Evolutionary conservation across 2,113 vertebrate genomes (phyloP), one percentile per base, ranked within the genome.

Genomic region (Bostrychus sinensis): DNA sequence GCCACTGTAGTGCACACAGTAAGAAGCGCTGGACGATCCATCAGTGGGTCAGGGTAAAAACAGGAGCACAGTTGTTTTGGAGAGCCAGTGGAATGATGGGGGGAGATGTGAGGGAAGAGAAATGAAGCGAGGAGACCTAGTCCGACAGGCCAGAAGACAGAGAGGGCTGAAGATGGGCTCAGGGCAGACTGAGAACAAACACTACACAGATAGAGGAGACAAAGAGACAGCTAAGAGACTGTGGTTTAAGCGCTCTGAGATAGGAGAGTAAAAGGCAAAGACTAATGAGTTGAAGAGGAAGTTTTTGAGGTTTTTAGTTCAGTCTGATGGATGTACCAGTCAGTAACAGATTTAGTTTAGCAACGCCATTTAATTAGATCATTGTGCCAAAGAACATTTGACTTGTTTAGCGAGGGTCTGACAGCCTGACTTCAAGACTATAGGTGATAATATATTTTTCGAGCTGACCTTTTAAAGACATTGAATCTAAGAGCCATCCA

Each of bases 191-290:
- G 37, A 46, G 57, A 68, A 77, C 66, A 70, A 66, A 51, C 48
- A 58, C 16, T 28, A 51, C 41, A 59, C 56, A 59, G 50, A 65
- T 25, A 7, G 56, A 25, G 46, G 74, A 82, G 75, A 77, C 67
- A 66, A 75, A 70, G 66, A 42, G 55, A 78, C 58, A 66, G 22
- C 28, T 60, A 54, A 65, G 50, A 72, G 72, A 80, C 72, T 65
- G 56, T 75, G 76, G 57, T 80, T 78, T 74, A 82, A 82, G 74
- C n/a, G 71, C 62, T 80, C 64, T 62, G 20, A 82, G 82, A 86
- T 80, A 77, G 67, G 75, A 75, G 61, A 17, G 51, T 26, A 23
- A 41, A 48, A 14, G 36, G 46, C 41, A 60, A 53, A 66, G 59
- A 67, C 55, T 54, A 75, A 83, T 76, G 70, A 66, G 55, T 10